Conservation (phyloP, 2,113 vertebrate species). For the Chauna torquata region DNA sequence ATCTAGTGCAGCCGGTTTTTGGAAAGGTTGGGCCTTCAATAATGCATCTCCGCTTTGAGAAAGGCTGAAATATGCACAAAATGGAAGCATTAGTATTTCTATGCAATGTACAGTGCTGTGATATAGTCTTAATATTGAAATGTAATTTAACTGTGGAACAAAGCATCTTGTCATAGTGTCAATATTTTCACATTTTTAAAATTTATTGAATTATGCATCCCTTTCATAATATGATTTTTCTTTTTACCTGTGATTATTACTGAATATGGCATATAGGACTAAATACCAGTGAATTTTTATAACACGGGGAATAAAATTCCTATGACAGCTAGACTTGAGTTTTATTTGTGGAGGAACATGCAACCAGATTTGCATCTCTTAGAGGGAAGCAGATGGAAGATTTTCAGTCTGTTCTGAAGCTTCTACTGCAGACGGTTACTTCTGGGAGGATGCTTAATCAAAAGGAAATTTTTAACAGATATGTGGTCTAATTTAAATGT, state of each 20-base stretch:
- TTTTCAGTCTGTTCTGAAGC: background rate
- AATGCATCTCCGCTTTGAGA: conserved; percentile 66
- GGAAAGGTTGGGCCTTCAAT: conserved; percentile 27
- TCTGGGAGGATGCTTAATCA: conserved; percentile 10
- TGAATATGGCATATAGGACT: background rate
- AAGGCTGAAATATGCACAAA: conserved; percentile 59
- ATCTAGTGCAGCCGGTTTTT: conserved; percentile 64
- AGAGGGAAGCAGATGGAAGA: background rate
- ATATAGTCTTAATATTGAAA: background rate
- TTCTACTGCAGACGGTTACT: background rate
- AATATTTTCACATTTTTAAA: background rate
- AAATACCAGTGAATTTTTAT: background rate
- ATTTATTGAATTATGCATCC: background rate
- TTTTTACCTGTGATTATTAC: background rate
- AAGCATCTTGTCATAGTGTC: background rate
- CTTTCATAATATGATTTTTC: background rate
- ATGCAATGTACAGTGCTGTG: background rate
- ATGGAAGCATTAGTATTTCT: background rate
- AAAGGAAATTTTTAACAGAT: conserved; percentile 5
- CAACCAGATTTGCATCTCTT: background rate
- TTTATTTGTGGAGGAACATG: background rate
- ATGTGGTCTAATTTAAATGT: background rate
- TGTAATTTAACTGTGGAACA: background rate
- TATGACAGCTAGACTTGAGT: background rate
- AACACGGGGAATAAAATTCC: background rate